Percentiles rank a stretch among this genome's conserved stretches.
Evolutionary conservation across 2,113 vertebrate genomes (phyloP).

Genomic region (Rhea pennata): DNA sequence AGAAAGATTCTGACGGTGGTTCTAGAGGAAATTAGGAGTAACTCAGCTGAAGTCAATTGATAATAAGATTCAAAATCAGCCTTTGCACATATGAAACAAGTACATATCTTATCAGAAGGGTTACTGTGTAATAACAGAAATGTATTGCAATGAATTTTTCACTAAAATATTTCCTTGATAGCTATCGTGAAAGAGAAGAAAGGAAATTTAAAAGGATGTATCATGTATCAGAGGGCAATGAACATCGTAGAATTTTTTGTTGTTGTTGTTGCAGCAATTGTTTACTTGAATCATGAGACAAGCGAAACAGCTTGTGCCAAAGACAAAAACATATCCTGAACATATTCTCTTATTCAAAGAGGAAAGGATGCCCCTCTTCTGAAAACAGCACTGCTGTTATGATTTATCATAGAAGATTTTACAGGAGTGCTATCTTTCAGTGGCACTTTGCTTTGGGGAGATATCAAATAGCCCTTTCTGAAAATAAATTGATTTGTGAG

Average conservation of each 20-base stretch:
- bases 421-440: neutral
- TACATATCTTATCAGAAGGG: neutral
- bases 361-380: neutral
- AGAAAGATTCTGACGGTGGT: slow-evolving; percentile 22
- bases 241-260: neutral
- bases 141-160: slow-evolving; percentile 38
- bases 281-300: slow-evolving; percentile 26
- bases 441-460: neutral
- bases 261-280: neutral
- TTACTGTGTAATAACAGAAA: neutral
- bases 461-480: neutral
- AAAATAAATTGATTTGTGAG: neutral
- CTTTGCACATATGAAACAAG: slow-evolving; percentile 1
- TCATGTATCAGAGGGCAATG: neutral
- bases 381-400: neutral
- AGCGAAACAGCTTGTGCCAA: neutral
- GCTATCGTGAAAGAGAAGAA: neutral
- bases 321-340: neutral
- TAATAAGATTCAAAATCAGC: neutral
- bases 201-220: neutral
- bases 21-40: neutral
- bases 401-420: neutral
- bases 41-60: neutral
- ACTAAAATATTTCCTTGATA: neutral
- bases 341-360: neutral